Conservation (phyloP, 2,888 invertebrate species). For the Catocala nupta region DNA sequence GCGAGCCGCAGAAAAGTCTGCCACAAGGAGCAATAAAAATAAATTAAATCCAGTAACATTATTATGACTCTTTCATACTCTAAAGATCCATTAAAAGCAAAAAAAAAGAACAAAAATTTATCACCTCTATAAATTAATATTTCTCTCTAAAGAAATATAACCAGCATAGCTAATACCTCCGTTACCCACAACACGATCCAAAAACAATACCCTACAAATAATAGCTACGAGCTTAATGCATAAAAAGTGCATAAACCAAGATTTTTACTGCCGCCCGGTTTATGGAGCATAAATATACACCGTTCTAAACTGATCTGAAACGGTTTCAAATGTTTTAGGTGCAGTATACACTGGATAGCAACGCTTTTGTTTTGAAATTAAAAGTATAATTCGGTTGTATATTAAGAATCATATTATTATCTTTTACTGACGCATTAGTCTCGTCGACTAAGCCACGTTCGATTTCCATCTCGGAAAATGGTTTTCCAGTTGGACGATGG, state of each 20-base stretch:
- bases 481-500: too few relatives aligned
- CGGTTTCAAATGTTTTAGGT: constrained; percentile 20
- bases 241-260: constrained; percentile 64
- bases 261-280: constrained; percentile 58
- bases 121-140: background rate
- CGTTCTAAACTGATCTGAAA: constrained; percentile 33
- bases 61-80: too few relatives aligned
- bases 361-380: too few relatives aligned
- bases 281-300: constrained; percentile 61
- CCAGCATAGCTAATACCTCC: background rate
- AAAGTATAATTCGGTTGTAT: too few relatives aligned
- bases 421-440: too few relatives aligned
- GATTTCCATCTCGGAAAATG: too few relatives aligned
- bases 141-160: background rate
- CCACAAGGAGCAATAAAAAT: too few relatives aligned
- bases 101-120: background rate
- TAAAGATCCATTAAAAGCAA: background rate
- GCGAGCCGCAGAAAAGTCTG: too few relatives aligned
- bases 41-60: too few relatives aligned
- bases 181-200: background rate
- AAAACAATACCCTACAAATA: constrained; percentile 12
- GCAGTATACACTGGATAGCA: too few relatives aligned
- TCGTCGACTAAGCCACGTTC: too few relatives aligned
- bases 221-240: constrained; percentile 43
- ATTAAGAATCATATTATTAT: too few relatives aligned